Evolutionary conservation across 35 echinoderm and acorn worm genomes (phyloP).

Genomic region (Chiridota heheva): DNA sequence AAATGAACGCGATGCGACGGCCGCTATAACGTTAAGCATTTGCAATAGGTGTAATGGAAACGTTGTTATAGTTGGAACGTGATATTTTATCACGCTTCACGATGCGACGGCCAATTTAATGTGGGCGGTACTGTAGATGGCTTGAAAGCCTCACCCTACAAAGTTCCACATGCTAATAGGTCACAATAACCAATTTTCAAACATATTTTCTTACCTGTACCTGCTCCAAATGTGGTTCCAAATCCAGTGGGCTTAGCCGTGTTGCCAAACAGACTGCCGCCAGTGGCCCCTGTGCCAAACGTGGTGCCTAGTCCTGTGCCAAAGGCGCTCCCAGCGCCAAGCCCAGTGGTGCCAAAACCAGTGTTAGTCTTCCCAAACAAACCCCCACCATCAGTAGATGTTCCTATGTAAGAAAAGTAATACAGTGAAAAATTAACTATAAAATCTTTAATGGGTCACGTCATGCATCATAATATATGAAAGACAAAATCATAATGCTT

Average conservation of each 20-base stretch:
- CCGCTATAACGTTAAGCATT: too few species aligned
- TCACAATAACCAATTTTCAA: too few species aligned
- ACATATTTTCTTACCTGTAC: constrained; percentile 13
- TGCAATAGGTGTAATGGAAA: too few species aligned
- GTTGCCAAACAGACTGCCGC: constrained; percentile 63
- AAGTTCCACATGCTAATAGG: not conserved
- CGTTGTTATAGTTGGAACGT: too few species aligned
- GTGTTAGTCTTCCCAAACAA: constrained; percentile 47
- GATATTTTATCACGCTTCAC: too few species aligned
- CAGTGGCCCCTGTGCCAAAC: constrained; percentile 48
- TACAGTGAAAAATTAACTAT: too few species aligned
- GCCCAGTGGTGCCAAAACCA: constrained; percentile 31
- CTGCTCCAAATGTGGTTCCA: constrained; percentile 48
- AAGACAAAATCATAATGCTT: too few species aligned
- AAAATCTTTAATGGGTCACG: not conserved
- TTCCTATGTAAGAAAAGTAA: too few species aligned
- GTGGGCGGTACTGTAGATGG: too few species aligned
- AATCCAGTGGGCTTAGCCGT: constrained; percentile 55
- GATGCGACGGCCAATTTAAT: too few species aligned
- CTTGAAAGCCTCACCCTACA: not conserved
- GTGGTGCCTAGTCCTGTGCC: constrained; percentile 45
- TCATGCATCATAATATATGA: too few species aligned
- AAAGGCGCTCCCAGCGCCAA: constrained; percentile 61
- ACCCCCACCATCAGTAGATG: constrained; percentile 33
- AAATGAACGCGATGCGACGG: too few species aligned